Percentiles rank a stretch among this genome's conserved stretches.
These are phyloP conservation scores for Pollenia angustigena DNA, from an alignment of 2,888 invertebrate species.

Conservation along the genomic window DNA sequence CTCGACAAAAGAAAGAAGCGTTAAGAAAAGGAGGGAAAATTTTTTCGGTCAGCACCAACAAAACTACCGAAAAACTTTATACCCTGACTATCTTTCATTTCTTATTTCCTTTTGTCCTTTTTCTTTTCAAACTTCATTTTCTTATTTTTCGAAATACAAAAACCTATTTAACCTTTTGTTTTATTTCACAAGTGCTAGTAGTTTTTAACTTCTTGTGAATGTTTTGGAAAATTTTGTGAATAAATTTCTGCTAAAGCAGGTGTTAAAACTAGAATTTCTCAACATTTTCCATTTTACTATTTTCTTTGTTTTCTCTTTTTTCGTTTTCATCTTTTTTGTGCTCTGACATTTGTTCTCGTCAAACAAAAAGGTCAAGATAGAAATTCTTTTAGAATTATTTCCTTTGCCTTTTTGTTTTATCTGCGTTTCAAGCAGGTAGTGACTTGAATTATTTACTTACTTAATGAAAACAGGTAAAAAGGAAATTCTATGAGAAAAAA, in stretches of 20 bases:
- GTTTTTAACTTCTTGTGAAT: slow-evolving; percentile 24
- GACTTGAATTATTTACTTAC: slow-evolving; percentile 75
- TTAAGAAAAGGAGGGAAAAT: slow-evolving; percentile 68
- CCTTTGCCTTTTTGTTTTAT: slow-evolving; percentile 25
- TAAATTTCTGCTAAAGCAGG: slow-evolving; percentile 74
- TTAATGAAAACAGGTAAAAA: slow-evolving; percentile 68
- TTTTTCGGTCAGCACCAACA: slow-evolving; percentile 1
- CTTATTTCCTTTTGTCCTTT: neutral
- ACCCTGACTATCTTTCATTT: neutral
- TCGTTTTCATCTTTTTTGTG: slow-evolving; percentile 25
- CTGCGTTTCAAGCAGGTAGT: slow-evolving; percentile 56
- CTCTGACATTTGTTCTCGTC: slow-evolving; percentile 74
- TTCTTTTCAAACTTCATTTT: neutral
- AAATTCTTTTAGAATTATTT: slow-evolving; percentile 57
- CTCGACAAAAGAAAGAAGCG: slow-evolving; percentile 53
- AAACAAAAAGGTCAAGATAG: slow-evolving; percentile 63
- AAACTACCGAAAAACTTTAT: slow-evolving; percentile 13
- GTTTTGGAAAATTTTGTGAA: slow-evolving; percentile 70
- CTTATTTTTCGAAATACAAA: neutral
- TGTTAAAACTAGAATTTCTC: slow-evolving; percentile 75
- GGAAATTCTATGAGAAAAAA: slow-evolving; percentile 64
- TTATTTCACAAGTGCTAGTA: slow-evolving; percentile 21
- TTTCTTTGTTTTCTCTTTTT: slow-evolving; percentile 21
- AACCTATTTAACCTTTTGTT: slow-evolving; percentile 38
- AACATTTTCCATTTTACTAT: slow-evolving; percentile 41